phyloP scores from a whole-genome alignment of 2,888 invertebrate genomes.

The Diplolepis rosae region DNA sequence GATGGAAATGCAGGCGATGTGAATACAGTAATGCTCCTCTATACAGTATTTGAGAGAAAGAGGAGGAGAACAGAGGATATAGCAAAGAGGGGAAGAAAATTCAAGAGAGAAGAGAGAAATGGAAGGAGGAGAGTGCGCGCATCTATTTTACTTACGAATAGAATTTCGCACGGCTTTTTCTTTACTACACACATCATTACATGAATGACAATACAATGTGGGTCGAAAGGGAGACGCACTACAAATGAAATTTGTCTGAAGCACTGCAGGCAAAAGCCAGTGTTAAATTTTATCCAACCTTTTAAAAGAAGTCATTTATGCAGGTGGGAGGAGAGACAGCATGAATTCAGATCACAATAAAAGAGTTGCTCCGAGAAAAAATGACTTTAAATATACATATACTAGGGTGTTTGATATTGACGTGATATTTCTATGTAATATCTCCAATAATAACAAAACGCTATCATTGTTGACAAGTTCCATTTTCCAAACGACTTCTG shows the following conservation, averaged over 20 bases:
- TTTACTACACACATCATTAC: constrained; percentile 26
- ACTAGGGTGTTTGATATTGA: too few species aligned
- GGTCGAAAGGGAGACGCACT: constrained; percentile 19
- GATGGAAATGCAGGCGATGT: constrained; percentile 64
- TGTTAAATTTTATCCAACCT: constrained; percentile 1
- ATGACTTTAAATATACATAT: too few species aligned
- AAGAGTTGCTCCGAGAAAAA: too few species aligned
- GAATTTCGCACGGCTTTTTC: constrained; percentile 19
- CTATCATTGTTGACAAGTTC: too few species aligned
- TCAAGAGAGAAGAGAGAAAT: constrained; percentile 25
- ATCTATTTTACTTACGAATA: constrained; percentile 30
- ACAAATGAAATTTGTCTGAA: constrained; percentile 32
- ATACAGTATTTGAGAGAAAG: constrained; percentile 47
- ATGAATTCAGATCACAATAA: background rate
- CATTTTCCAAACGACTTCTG: too few species aligned
- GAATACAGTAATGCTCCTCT: constrained; percentile 64
- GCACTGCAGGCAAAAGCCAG: constrained; percentile 29
- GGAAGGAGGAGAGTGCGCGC: background rate
- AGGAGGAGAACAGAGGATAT: constrained; percentile 29
- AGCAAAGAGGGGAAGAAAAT: constrained; percentile 32
- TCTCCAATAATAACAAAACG: too few species aligned
- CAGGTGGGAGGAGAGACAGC: background rate
- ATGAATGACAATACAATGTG: constrained; percentile 27
- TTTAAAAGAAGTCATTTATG: constrained; percentile 6
- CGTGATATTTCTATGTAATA: too few species aligned